Evolutionary conservation across 2,113 vertebrate genomes (phyloP), one percentile per base, ranked within the genome.

Genomic region (Pterocles orientalis): DNA sequence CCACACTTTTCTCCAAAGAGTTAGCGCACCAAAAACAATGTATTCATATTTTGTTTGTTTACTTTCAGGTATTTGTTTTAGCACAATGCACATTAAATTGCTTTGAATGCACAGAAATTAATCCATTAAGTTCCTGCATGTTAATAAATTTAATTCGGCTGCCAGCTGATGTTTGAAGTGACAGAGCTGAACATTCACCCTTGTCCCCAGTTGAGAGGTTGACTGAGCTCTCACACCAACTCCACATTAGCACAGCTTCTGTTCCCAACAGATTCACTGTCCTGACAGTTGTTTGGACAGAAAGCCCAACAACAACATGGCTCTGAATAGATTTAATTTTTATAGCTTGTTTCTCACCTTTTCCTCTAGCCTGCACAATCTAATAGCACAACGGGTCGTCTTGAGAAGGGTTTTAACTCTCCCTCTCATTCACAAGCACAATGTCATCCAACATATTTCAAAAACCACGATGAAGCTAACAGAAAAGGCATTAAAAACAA

Each of bases 61-160:
- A 53, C n/a, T 65, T 66, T 81, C 94, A 82, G 57, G 48, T 64
- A 62, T 51, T 72, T 85, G 45, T 81, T 95, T 91, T 76, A 75
- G 57, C 36, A 69, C 69, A 91, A 94, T 19, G 23, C 47, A 70
- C 25, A 62, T 82, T 75, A 41, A 85, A 89, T 23, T 86, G 23
- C 17, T 92, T 39, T 85, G 53, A 34, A 48, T n/a, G 45, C 50
- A 80, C 66, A 92, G 54, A 82, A 93, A 88, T 77, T 54, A 6
- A 91, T 43, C 71, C 29, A 90, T 87, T 88, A 80, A 66, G n/a
- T 77, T 73, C 75, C 58, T 83, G 66, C 70, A 50, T 14, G 8
- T 76, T 90, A 95, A 82, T 73, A 87, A 95, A 66, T 10, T 39
- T 66, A 69, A 93, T 91, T 82, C 54, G 89, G 73, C 43, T 71